These are phyloP conservation scores for Brachionus angularis DNA, from an alignment of 1,140 invertebrate species.

Conservation along the genomic window DNA sequence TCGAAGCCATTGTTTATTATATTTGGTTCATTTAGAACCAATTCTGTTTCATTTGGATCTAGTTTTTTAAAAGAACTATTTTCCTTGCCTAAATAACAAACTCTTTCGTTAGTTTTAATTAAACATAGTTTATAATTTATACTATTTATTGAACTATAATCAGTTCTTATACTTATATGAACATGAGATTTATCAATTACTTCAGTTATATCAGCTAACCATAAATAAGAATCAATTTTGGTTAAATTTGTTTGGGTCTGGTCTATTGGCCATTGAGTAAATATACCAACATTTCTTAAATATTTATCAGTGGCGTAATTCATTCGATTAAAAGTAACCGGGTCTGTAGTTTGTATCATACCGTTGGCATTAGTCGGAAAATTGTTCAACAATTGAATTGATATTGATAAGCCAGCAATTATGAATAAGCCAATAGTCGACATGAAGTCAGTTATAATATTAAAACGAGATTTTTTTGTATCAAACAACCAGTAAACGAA, in stretches of 20 bases:
- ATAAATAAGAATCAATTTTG: conserved; percentile 24
- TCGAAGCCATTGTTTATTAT: background rate
- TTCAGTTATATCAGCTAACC: conserved; percentile 18
- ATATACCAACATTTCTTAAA: conserved; percentile 15
- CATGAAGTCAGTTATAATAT: background rate
- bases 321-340: conserved; percentile 7
- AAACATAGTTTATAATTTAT: conserved; percentile 1
- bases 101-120: background rate
- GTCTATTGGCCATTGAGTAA: conserved; percentile 1
- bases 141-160: background rate
- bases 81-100: background rate
- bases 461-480: background rate
- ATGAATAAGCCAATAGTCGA: conserved; percentile 17
- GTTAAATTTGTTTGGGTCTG: too few species aligned
- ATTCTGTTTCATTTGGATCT: background rate
- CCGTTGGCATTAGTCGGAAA: conserved; percentile 9
- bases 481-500: conserved; percentile 11
- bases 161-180: background rate
- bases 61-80: background rate
- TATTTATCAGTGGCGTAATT: conserved; percentile 20
- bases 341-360: background rate
- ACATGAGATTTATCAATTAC: background rate
- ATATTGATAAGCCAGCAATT: conserved; percentile 5
- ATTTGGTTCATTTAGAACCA: background rate
- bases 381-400: conserved; percentile 23